Evolutionary conservation across 2,113 vertebrate genomes (phyloP).

Genomic region (Zosterops japonicus): DNA sequence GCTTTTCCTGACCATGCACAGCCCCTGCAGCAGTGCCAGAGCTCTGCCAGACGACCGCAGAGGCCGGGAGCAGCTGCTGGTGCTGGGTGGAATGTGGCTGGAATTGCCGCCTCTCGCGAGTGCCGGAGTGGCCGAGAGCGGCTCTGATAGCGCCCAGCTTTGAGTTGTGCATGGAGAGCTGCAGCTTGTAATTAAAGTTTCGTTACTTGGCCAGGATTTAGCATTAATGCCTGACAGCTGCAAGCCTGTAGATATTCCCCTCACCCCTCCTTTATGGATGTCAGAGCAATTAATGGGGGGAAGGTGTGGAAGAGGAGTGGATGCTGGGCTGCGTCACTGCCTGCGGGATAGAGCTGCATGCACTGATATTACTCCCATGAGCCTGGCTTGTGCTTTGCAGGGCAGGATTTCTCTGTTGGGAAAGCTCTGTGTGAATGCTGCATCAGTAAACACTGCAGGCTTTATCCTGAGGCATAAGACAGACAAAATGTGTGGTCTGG

Average conservation of each 20-base stretch:
- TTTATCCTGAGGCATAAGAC: neutral
- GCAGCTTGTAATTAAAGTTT: slow-evolving; percentile 58
- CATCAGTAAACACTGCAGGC: neutral
- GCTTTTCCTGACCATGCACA: neutral
- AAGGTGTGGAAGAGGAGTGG: neutral
- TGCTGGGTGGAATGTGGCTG: neutral
- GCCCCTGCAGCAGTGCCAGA: neutral
- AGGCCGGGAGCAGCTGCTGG: neutral
- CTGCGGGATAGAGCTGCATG: neutral
- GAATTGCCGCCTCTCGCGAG: neutral
- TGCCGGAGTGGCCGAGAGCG: neutral
- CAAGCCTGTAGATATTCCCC: neutral
- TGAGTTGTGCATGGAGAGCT: neutral
- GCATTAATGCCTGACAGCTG: slow-evolving; percentile 53
- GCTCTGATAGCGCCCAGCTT: neutral
- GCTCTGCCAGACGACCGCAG: neutral
- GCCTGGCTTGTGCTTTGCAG: neutral
- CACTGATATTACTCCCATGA: neutral
- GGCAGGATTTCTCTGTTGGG: neutral
- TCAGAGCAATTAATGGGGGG: slow-evolving; percentile 33
- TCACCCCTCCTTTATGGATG: neutral
- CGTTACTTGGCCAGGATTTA: slow-evolving; percentile 18
- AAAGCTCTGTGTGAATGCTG: neutral
- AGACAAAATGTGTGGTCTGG: neutral
- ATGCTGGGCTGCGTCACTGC: neutral